Conservation (phyloP, 2,797 vertebrate genomes). For the Lagodon rhomboides region DNA sequence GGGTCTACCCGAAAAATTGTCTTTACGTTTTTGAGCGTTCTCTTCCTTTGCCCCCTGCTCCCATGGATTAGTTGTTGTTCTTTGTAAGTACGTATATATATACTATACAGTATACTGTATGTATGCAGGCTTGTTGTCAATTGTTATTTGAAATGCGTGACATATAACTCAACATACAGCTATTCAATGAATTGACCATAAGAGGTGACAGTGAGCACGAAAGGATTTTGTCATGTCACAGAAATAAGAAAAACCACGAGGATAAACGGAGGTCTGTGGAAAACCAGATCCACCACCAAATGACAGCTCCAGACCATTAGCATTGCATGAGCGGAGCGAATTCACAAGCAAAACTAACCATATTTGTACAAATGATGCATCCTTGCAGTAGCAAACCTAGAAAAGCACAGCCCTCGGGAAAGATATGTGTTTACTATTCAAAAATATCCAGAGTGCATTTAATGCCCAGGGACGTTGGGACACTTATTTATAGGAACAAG, state of each 20-base stretch:
- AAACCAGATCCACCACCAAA: slow-evolving; percentile 23
- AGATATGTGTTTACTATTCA: slow-evolving; percentile 56
- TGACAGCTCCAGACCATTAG: slow-evolving; percentile 24
- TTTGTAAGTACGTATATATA: not conserved
- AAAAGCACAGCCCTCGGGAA: slow-evolving; percentile 53
- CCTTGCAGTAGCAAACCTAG: slow-evolving; percentile 35
- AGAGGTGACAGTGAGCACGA: not conserved
- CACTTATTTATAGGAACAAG: slow-evolving; percentile 66
- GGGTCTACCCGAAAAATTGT: not conserved
- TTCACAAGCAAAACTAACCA: slow-evolving; percentile 27
- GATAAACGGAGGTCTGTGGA: not conserved
- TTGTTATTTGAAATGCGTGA: not conserved
- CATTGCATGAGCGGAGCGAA: slow-evolving; percentile 28
- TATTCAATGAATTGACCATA: not conserved
- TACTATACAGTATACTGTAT: not conserved
- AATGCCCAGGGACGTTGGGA: slow-evolving; percentile 65
- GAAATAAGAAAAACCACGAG: not conserved
- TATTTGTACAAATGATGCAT: slow-evolving; percentile 33
- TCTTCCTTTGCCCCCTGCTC: no score
- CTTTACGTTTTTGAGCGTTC: not conserved
- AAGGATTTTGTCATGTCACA: slow-evolving; percentile 1
- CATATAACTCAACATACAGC: not conserved
- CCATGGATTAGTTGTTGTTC: not conserved
- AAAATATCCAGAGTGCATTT: slow-evolving; percentile 76
- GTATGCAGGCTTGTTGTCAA: not conserved